These are phyloP conservation scores for Philereme transversata DNA, from an alignment of 2,888 invertebrate genomes.

Conservation along the genomic window DNA sequence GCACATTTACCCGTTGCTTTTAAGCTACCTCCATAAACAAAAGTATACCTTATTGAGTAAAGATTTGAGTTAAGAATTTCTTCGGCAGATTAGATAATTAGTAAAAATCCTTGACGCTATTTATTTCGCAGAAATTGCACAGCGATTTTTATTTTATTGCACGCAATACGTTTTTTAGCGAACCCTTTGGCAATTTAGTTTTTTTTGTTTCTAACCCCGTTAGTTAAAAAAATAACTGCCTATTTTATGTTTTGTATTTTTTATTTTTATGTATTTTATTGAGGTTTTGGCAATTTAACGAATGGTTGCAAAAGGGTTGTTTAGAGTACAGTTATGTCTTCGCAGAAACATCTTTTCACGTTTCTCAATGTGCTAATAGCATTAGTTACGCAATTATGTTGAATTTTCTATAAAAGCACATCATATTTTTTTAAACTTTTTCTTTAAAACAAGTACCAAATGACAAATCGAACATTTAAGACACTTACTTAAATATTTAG, in stretches of 20 bases:
- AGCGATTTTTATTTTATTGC: constrained; percentile 65
- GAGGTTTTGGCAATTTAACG: constrained; percentile 57
- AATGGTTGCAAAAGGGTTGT: constrained; percentile 67
- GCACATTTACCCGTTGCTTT: constrained; percentile 44
- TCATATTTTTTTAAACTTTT: background rate
- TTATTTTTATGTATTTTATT: constrained; percentile 51
- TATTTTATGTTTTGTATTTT: constrained; percentile 32
- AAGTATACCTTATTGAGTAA: constrained; percentile 31
- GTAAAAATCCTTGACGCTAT: constrained; percentile 44
- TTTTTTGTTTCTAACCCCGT: constrained; percentile 36
- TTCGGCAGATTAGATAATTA: constrained; percentile 10
- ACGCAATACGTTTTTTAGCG: constrained; percentile 53
- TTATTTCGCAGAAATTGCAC: constrained; percentile 57
- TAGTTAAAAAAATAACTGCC: constrained; percentile 31
- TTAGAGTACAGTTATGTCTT: constrained; percentile 36
- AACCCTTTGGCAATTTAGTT: constrained; percentile 64
- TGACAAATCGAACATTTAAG: too few species aligned
- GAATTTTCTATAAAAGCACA: background rate
- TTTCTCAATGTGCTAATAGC: constrained; percentile 15
- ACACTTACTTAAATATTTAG: too few species aligned
- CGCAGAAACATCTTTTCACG: constrained; percentile 19
- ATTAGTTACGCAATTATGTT: constrained; percentile 7
- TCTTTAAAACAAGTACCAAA: too few species aligned
- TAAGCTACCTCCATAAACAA: constrained; percentile 4
- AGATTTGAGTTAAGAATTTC: background rate